Evolutionary conservation across 2,888 invertebrate genomes (phyloP).

Genomic region (Pyrgus malvae): DNA sequence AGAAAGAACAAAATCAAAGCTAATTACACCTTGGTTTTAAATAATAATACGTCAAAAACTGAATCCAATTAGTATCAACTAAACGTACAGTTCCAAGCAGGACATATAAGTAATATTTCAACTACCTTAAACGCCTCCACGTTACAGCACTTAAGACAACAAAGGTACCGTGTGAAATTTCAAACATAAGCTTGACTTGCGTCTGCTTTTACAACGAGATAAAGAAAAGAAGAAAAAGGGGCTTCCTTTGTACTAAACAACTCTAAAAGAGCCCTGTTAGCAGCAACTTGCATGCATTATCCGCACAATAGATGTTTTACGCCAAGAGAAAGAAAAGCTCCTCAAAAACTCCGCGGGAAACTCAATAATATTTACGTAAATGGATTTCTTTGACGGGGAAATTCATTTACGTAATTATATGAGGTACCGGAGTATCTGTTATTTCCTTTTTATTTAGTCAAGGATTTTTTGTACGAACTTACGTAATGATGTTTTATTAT

Average conservation of each 20-base stretch:
- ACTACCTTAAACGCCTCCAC: neutral
- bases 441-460: no score
- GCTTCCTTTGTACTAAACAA: conserved; percentile 16
- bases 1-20: no score
- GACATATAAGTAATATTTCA: neutral
- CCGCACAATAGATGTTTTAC: conserved; percentile 22
- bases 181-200: conserved; percentile 8
- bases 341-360: conserved; percentile 4
- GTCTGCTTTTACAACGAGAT: conserved; percentile 9
- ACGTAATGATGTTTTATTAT: no score
- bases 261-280: conserved; percentile 23
- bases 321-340: conserved; percentile 4
- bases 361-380: conserved; percentile 8
- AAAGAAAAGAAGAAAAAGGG: conserved; percentile 16
- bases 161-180: conserved; percentile 5
- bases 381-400: no score
- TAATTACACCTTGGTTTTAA: no score
- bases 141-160: neutral
- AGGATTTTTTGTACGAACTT: no score
- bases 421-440: no score
- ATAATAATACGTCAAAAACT: no score
- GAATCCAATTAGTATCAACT: no score
- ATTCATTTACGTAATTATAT: no score
- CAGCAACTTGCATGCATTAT: conserved; percentile 33
- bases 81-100: no score